Evolutionary conservation across 2,888 invertebrate genomes (phyloP), one percentile per base, ranked within the genome.

Genomic region (Blastobasis lacticolella): DNA sequence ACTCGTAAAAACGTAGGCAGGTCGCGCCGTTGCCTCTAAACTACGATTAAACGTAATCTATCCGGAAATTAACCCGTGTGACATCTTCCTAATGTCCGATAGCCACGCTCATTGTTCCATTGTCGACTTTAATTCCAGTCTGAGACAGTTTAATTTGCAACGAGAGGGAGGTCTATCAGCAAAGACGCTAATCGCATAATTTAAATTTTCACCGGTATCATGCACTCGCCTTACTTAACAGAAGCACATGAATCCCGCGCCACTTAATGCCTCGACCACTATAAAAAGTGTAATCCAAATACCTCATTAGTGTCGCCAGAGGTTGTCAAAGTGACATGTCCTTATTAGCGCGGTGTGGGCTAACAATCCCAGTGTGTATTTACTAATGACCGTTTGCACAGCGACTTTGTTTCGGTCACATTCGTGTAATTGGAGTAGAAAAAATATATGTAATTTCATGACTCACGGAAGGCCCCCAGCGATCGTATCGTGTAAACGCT

Each of bases 401-500:
- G 57, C 63, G 59, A 76, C 75, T 73, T 73, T 72, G 71, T 75
- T 73, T 76, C 67, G 74, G 71, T 75, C 72, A 74, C 66, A 77
- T 80, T 81, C 74, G 60, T 66, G 65, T 69, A 73, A 74, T 80
- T 81, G 72, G 76, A 76, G 81, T 78, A 74, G 78, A 82, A 85
- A 81, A 81, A 81, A 81, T 81, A 81, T 81, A 77, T 65, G 69
- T 75, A 75, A 79, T 81, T 75, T 73, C 67, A 66, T 69, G 72
- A 71, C 78, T 77, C 83, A 81, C 83, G 80, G 76, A 76, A 77
- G 70, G 67, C 64, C 45, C 45, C 60, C 59, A 62, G 64, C 73
- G 79, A 85, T 83, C 69, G 72, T 82, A 82, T 85, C 81, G 71
- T 78, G 73, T 81, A 77, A 79, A 81, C 71, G 69, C 78, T 78